Evolutionary conservation across 1,140 invertebrate genomes (phyloP), one percentile per base, ranked within the genome.

Genomic region (Lepidurus packardi): DNA sequence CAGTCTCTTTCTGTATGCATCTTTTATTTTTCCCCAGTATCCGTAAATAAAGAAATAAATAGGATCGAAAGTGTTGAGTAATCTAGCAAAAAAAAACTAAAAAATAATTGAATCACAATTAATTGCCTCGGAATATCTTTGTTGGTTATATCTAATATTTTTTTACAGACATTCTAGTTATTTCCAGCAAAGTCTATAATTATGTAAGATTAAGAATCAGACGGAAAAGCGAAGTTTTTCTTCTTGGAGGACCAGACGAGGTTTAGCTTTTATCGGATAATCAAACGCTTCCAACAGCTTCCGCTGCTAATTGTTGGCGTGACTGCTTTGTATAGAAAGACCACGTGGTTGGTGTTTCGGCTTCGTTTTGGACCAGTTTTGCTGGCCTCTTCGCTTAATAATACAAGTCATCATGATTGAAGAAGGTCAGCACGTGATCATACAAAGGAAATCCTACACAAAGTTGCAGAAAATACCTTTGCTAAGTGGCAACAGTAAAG

Each of bases 401-500:
- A 76, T 11, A 42, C 11, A 73, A 65, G 73, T 34, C 34, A 2
- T 34, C 24, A 80, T 74, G 77, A 75, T 75, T 75, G 76, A 78
- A 41, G 42, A 80, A 11, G 78, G 85, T 9, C 89, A 90, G 80
- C 91, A 92, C 81, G 88, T 93, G 41, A 86, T 94, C 80, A 88
- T 94, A 43, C 90, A 93, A 83, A 88, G 91, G 79, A 90, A 92
- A 81, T 90, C 89, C 80, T 93, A 89, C 82, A 91, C 89, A 78
- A 94, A 93, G 83, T 82, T 94, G 13, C 90, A 92, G 80, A 91
- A 92, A 84, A 88, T 92, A 74, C 89, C 89, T 76, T 65, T 21
- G 8, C 53, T 21, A 65, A 81, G 87, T 11, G 88, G 88, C 78
- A 88, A 78, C 7, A 74, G 45, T 43, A 78, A 78, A 75, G 25